Evolutionary conservation across 2,797 vertebrate genomes (phyloP).

Genomic region (Heteromormyrus szaboi): DNA sequence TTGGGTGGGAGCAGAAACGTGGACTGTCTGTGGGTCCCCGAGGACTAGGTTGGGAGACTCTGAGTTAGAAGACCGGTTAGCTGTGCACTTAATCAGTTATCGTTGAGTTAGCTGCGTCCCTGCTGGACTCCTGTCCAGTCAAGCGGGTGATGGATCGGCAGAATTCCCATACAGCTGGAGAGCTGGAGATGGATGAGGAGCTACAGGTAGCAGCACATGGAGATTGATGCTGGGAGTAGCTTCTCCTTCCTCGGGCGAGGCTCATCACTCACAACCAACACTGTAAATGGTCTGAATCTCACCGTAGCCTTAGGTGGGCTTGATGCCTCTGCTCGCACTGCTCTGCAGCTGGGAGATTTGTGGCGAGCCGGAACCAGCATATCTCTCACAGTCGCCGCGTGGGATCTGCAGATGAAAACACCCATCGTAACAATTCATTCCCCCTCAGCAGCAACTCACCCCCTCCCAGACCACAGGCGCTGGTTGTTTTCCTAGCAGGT

Average conservation of each 20-base stretch:
- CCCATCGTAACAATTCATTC: background rate
- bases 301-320: background rate
- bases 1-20: too few relatives aligned
- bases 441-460: background rate
- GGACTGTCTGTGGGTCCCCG: background rate
- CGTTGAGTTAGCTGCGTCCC: background rate
- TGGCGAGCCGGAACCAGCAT: background rate
- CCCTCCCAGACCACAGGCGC: background rate
- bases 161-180: background rate
- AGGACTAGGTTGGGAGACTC: background rate
- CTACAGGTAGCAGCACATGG: background rate
- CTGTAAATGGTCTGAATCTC: background rate
- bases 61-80: background rate
- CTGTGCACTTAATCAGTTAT: background rate
- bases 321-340: background rate
- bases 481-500: background rate
- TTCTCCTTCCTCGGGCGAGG: background rate
- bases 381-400: background rate
- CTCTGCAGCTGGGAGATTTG: background rate
- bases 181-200: background rate
- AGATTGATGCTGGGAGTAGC: constrained; percentile 6
- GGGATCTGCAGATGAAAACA: background rate
- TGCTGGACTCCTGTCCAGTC: background rate
- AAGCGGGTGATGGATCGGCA: background rate
- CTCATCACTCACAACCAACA: background rate